Conservation (phyloP, 2,888 invertebrate genomes). For the Ditula angustiorana region DNA sequence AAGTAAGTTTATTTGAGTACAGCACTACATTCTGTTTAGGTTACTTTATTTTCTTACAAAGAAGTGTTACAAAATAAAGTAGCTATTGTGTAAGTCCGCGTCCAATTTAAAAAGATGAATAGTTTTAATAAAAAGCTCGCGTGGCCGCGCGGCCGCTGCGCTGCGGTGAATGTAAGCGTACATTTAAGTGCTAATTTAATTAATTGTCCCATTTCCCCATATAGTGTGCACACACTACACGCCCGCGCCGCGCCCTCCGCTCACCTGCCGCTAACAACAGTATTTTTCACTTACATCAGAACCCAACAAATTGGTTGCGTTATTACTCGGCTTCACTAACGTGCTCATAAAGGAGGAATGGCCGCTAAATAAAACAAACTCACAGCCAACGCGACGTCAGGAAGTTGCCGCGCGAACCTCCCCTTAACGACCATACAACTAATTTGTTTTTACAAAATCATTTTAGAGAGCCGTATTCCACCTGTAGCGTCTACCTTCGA, state of each 20-base stretch:
- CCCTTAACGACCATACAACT: slow-evolving; percentile 56
- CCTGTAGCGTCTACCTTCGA: slow-evolving; percentile 57
- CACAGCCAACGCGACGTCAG: slow-evolving; percentile 26
- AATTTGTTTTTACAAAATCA: slow-evolving; percentile 67
- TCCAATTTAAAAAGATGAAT: slow-evolving; percentile 64
- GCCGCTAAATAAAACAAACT: slow-evolving; percentile 47
- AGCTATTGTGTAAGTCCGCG: slow-evolving; percentile 33
- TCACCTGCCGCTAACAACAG: slow-evolving; percentile 53
- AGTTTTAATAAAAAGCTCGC: slow-evolving; percentile 72
- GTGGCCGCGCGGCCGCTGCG: slow-evolving; percentile 45
- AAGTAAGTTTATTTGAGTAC: neutral
- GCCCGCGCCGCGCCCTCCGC: slow-evolving; percentile 39
- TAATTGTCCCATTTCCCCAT: slow-evolving; percentile 79
- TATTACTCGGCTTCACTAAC: slow-evolving; percentile 55
- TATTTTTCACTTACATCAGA: slow-evolving; percentile 74
- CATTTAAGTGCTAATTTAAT: slow-evolving; percentile 80
- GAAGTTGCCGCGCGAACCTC: slow-evolving; percentile 39
- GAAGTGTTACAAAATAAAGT: slow-evolving; percentile 31
- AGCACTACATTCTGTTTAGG: neutral
- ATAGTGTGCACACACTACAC: slow-evolving; percentile 57
- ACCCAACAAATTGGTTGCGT: slow-evolving; percentile 66
- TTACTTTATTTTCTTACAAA: neutral
- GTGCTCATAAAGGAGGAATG: slow-evolving; percentile 50
- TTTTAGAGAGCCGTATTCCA: slow-evolving; percentile 69
- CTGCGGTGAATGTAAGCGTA: slow-evolving; percentile 58